phyloP scores from a whole-genome alignment of 2,888 invertebrate genomes.

The Lasioglossum calceatum region DNA sequence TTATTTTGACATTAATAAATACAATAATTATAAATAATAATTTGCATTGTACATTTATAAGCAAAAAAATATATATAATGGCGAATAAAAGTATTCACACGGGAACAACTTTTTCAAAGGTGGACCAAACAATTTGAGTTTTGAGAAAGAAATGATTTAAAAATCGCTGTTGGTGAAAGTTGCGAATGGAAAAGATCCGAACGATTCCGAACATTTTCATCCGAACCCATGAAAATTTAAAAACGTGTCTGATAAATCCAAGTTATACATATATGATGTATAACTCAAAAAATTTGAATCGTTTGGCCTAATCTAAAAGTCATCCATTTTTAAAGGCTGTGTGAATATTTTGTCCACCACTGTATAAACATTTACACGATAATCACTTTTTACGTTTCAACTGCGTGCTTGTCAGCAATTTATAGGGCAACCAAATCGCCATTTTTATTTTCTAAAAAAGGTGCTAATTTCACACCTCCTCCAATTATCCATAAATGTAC shows the following conservation, averaged over 20 bases:
- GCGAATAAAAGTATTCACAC: not conserved
- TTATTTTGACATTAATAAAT: not conserved
- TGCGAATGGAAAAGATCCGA: not conserved
- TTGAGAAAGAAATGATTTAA: not conserved
- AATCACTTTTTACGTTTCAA: constrained; percentile 6
- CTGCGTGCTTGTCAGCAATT: constrained; percentile 24
- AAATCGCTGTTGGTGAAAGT: not conserved
- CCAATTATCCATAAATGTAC: not conserved
- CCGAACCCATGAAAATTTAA: not conserved
- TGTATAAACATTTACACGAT: constrained; percentile 2
- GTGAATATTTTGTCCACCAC: constrained; percentile 6
- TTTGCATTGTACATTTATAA: not conserved
- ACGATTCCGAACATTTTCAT: not conserved
- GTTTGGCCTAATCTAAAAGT: not conserved
- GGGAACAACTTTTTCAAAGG: not conserved
- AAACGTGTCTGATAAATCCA: not conserved
- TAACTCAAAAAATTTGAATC: not conserved
- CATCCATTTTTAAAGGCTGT: not conserved
- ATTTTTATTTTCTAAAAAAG: constrained; percentile 37
- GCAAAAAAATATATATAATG: not conserved
- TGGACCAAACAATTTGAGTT: not conserved
- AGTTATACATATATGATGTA: not conserved
- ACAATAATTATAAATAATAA: constrained; percentile 6
- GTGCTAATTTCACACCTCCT: not conserved
- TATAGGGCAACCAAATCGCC: constrained; percentile 36